Percentiles rank a stretch among this genome's conserved stretches.
These are phyloP conservation scores for Synergus umbraculus DNA, from an alignment of 2,888 invertebrate genomes.

Conservation along the genomic window DNA sequence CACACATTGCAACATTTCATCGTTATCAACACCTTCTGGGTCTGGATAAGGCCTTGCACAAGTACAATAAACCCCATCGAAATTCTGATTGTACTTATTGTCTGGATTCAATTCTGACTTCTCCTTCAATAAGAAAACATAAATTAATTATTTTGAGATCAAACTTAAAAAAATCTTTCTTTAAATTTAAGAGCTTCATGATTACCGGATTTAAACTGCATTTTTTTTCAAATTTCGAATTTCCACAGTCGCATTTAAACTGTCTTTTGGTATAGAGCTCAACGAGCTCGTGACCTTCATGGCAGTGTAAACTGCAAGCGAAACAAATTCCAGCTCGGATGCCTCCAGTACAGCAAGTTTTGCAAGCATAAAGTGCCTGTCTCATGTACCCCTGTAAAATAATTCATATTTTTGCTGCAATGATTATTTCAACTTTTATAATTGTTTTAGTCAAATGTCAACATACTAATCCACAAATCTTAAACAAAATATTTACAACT, in stretches of 20 bases:
- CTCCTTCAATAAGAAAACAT: slow-evolving; percentile 61
- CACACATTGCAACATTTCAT: slow-evolving; percentile 97
- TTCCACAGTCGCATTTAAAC: slow-evolving; percentile 98
- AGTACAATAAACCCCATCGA: slow-evolving; percentile 92
- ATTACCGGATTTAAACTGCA: slow-evolving; percentile 84
- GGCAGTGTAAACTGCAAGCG: slow-evolving; percentile 96
- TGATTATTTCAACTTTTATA: neutral
- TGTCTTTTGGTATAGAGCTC: slow-evolving; percentile 98
- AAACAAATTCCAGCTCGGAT: slow-evolving; percentile 91
- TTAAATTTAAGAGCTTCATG: neutral
- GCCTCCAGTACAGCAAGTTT: slow-evolving; percentile 89
- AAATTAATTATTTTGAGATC: slow-evolving; percentile 22
- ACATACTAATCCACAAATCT: neutral
- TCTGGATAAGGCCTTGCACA: slow-evolving; percentile 97
- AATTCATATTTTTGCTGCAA: neutral
- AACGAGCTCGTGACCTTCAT: slow-evolving; percentile 95
- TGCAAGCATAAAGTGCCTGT: slow-evolving; percentile 96
- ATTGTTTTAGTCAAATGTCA: neutral
- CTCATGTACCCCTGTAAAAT: slow-evolving; percentile 90
- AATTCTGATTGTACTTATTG: slow-evolving; percentile 96
- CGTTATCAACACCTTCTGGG: slow-evolving; percentile 87
- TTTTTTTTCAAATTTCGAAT: slow-evolving; percentile 84
- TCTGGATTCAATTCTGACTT: slow-evolving; percentile 83
- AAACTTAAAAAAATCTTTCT: slow-evolving; percentile 1
- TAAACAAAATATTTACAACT: neutral